Conservation (phyloP, 1,140 invertebrate species). For the Mylabris phalerata region DNA sequence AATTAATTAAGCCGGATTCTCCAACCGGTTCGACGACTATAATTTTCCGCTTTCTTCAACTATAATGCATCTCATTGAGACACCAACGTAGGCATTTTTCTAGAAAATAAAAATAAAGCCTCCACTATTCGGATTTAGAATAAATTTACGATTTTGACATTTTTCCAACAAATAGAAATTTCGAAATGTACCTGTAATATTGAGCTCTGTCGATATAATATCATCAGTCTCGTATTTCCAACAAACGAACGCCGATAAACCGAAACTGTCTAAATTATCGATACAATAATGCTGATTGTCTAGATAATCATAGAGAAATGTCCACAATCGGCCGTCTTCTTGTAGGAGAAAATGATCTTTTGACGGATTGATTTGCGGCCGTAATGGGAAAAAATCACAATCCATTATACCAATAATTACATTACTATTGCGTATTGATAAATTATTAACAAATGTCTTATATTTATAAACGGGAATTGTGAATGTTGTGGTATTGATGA, state of each 20-base stretch:
- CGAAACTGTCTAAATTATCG: constrained; percentile 3
- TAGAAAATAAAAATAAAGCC: too few relatives aligned
- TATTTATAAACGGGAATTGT: background rate
- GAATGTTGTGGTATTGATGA: constrained; percentile 1
- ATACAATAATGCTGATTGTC: constrained; percentile 11
- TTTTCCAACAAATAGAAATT: background rate
- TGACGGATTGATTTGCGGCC: background rate
- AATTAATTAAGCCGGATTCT: too few relatives aligned
- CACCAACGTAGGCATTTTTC: too few relatives aligned
- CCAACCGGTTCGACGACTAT: too few relatives aligned
- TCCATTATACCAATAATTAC: constrained; percentile 12
- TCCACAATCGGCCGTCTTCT: background rate
- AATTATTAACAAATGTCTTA: background rate
- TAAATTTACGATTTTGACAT: background rate
- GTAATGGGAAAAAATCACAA: constrained; percentile 13
- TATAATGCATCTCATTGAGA: too few relatives aligned
- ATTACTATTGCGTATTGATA: background rate
- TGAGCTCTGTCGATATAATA: constrained; percentile 3
- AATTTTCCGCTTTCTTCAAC: too few relatives aligned
- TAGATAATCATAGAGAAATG: background rate
- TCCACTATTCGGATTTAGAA: too few relatives aligned
- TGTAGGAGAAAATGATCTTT: constrained; percentile 11
- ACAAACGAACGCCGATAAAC: constrained; percentile 11
- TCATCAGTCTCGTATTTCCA: background rate
- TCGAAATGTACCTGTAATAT: constrained; percentile 7